phyloP scores from a whole-genome alignment of 2,797 vertebrate genomes.

The Coranthus polyacanthus region DNA sequence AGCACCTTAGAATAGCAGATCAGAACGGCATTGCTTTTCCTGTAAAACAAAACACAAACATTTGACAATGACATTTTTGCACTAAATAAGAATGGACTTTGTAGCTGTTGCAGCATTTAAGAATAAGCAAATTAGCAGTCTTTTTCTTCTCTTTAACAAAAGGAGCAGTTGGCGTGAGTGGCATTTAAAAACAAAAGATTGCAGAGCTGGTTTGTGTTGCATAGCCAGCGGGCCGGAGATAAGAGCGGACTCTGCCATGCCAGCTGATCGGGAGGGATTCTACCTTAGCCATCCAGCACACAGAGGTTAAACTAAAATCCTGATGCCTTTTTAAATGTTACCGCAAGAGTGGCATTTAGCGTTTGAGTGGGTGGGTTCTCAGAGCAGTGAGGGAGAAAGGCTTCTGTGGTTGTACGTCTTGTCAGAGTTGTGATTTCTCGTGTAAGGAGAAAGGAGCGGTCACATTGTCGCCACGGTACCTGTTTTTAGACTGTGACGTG shows the following conservation, averaged over 20 bases:
- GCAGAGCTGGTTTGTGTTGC: neutral
- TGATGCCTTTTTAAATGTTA: conserved; percentile 64
- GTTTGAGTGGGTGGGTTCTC: conserved; percentile 2
- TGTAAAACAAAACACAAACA: conserved; percentile 60
- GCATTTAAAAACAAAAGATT: conserved; percentile 27
- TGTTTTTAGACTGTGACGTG: neutral
- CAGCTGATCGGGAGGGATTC: conserved; percentile 25
- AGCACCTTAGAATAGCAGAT: conserved; percentile 86
- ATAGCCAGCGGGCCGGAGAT: too few relatives aligned
- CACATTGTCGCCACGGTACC: too few relatives aligned
- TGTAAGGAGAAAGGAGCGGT: conserved; percentile 43
- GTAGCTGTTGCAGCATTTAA: conserved; percentile 62
- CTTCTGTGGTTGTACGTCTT: too few relatives aligned
- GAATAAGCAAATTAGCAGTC: conserved; percentile 40
- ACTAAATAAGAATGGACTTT: conserved; percentile 80
- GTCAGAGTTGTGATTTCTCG: too few relatives aligned
- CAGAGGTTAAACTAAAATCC: conserved; percentile 16
- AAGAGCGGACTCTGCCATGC: neutral
- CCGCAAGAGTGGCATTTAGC: conserved; percentile 12
- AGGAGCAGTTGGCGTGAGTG: conserved; percentile 4
- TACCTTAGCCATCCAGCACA: conserved; percentile 33
- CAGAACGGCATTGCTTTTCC: conserved; percentile 77
- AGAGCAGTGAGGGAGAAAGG: too few relatives aligned
- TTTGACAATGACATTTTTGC: conserved; percentile 82
- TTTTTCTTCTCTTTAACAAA: conserved; percentile 3